Conservation (phyloP, 2,888 invertebrate species). For the Teleogryllus oceanicus region DNA sequence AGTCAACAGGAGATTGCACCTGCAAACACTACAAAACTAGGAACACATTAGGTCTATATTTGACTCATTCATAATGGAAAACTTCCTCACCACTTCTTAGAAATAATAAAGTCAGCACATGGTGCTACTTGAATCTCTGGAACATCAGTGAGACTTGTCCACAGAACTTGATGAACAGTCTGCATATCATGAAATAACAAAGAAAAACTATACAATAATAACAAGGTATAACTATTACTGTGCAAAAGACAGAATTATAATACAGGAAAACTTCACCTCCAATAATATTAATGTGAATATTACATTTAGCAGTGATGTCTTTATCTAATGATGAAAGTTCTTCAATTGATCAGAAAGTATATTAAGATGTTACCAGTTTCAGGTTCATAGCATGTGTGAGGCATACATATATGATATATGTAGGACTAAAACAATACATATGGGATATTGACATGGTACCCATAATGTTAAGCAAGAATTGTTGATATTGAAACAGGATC, state of each 20-base stretch:
- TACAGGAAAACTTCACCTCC: too few relatives aligned
- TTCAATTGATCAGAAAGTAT: too few relatives aligned
- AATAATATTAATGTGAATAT: too few relatives aligned
- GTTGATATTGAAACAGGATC: not conserved
- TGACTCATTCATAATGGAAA: not conserved
- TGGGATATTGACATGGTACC: too few relatives aligned
- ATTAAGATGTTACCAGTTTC: too few relatives aligned
- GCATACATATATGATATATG: not conserved
- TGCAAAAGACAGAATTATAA: too few relatives aligned
- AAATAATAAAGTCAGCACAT: not conserved
- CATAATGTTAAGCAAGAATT: too few relatives aligned
- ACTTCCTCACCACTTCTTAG: not conserved
- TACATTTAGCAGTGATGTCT: too few relatives aligned
- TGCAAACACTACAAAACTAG: not conserved
- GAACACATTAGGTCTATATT: not conserved
- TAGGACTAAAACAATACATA: not conserved
- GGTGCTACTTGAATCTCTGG: not conserved
- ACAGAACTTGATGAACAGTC: not conserved
- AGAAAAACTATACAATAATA: not conserved
- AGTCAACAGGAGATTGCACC: constrained; percentile 6
- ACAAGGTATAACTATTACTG: too few relatives aligned
- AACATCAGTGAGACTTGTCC: not conserved
- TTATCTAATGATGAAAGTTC: too few relatives aligned
- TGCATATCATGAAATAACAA: not conserved
- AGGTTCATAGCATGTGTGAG: not conserved